phyloP scores from a whole-genome alignment of 2,113 vertebrate species.

The Catagonus wagneri region DNA sequence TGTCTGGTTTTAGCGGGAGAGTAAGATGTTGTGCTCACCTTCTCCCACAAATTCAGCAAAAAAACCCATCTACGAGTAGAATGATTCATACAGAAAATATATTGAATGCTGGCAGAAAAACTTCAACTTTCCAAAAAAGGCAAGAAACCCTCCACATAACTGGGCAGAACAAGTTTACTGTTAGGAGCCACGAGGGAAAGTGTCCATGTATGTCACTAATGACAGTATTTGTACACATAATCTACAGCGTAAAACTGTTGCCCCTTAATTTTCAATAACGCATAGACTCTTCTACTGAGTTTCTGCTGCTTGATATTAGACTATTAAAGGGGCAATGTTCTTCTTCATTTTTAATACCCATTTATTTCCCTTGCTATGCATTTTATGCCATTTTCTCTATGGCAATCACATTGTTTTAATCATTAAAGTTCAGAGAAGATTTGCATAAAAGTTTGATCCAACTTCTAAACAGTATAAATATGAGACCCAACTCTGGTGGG shows the following conservation, averaged over 20 bases:
- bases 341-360: conserved; percentile 9
- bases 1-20: too few relatives aligned
- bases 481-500: neutral
- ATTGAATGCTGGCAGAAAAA: too few relatives aligned
- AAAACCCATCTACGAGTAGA: too few relatives aligned
- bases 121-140: too few relatives aligned
- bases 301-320: neutral
- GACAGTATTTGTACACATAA: neutral
- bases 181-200: neutral
- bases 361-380: neutral
- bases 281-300: neutral
- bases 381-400: neutral
- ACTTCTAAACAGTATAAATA: neutral
- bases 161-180: neutral
- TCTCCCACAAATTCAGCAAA: too few relatives aligned
- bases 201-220: neutral
- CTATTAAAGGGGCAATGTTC: neutral
- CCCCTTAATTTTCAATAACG: neutral
- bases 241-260: neutral
- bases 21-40: too few relatives aligned
- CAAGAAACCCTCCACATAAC: too few relatives aligned
- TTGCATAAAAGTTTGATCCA: neutral
- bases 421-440: neutral
- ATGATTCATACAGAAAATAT: too few relatives aligned
- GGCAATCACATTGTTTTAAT: neutral